A percentile compares a stretch with the other conserved stretches of the same genome.
These are phyloP conservation scores for Notospermus geniculatus DNA, from an alignment of 1,140 invertebrate species.

Conservation along the genomic window DNA sequence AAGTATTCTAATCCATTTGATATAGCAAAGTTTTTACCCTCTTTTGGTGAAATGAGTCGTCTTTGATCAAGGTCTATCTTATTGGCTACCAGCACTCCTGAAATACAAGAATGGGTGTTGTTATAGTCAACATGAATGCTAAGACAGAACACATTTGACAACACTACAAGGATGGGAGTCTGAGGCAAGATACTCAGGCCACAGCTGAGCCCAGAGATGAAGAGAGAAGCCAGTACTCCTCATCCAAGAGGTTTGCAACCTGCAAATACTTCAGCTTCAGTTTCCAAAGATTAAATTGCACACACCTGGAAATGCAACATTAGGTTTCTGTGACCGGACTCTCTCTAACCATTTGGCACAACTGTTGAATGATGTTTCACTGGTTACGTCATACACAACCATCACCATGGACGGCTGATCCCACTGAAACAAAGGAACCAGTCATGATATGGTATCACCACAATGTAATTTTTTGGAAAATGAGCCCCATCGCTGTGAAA, in stretches of 20 bases:
- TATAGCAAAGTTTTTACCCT: constrained; percentile 56
- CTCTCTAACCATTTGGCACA: constrained; percentile 55
- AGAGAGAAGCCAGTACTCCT: no score
- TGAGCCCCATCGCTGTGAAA: constrained; percentile 59
- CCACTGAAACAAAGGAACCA: constrained; percentile 42
- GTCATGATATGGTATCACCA: constrained; percentile 46
- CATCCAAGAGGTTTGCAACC: no score
- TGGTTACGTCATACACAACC: constrained; percentile 57
- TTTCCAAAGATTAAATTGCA: neutral
- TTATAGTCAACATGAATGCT: neutral
- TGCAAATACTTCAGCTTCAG: neutral
- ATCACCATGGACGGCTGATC: constrained; percentile 51
- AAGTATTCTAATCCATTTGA: constrained; percentile 59
- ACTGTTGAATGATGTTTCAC: constrained; percentile 53
- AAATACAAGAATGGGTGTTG: neutral
- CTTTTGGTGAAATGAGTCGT: constrained; percentile 54
- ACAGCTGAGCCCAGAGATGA: no score
- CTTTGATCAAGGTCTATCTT: constrained; percentile 59
- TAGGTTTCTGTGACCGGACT: constrained; percentile 39
- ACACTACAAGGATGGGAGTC: neutral
- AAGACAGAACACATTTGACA: no score
- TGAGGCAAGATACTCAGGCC: no score
- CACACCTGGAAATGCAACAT: constrained; percentile 46
- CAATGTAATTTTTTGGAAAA: constrained; percentile 61
- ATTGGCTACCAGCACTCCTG: constrained; percentile 60